Percentiles rank a stretch among this genome's conserved stretches.
Conservation (phyloP, 2,888 invertebrate genomes). For the Lasioglossum leucozonium region DNA sequence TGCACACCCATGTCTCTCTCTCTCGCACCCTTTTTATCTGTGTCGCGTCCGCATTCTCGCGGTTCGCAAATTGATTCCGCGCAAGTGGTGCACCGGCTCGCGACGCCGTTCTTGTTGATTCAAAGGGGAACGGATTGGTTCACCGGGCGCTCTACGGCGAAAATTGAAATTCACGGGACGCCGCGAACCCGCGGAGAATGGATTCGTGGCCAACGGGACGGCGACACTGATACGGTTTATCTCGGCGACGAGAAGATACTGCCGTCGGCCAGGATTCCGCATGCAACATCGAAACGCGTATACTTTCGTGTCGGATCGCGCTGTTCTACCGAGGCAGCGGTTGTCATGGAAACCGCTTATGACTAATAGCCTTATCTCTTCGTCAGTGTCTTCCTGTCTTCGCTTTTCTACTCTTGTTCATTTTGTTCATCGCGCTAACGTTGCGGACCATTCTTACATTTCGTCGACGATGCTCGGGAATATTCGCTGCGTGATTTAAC, state of each 20-base stretch:
- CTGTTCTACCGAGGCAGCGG: background rate
- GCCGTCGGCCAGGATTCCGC: background rate
- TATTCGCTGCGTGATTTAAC: no score
- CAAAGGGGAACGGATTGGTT: slow-evolving; percentile 57
- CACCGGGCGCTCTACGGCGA: slow-evolving; percentile 36
- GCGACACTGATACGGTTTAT: background rate
- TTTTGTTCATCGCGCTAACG: no score
- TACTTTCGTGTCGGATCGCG: background rate
- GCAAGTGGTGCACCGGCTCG: slow-evolving; percentile 61
- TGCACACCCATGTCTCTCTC: background rate
- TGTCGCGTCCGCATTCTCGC: background rate
- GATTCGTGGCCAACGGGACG: slow-evolving; percentile 15
- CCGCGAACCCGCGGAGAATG: slow-evolving; percentile 12
- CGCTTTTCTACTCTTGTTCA: background rate
- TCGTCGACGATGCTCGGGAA: no score
- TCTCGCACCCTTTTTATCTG: background rate
- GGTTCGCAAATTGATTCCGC: slow-evolving; percentile 70
- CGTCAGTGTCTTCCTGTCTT: background rate
- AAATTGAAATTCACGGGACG: slow-evolving; percentile 64
- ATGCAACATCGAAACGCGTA: background rate
- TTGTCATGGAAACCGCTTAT: background rate
- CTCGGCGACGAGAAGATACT: background rate
- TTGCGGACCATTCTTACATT: no score
- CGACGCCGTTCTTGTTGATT: slow-evolving; percentile 45
- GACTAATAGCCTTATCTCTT: background rate